Conservation (phyloP, 1,140 invertebrate species). For the Drosophila sucinea region DNA sequence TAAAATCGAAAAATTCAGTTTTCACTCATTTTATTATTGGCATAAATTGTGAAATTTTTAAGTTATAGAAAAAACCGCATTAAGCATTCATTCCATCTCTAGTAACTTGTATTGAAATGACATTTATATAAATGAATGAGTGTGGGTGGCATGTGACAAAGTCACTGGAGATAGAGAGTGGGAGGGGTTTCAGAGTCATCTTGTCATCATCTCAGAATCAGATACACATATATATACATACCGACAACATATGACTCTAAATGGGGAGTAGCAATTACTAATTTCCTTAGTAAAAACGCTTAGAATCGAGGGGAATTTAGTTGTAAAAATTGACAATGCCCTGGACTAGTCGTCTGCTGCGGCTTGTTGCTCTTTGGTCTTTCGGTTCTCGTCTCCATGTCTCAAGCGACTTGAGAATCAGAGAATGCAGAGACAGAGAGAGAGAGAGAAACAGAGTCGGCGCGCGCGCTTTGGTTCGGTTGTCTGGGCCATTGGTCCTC, state of each 20-base stretch:
- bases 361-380: conserved; percentile 9
- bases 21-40: too few species aligned
- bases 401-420: conserved; percentile 16
- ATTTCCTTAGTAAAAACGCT: conserved; percentile 73
- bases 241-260: conserved; percentile 59
- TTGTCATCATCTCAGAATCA: conserved; percentile 42
- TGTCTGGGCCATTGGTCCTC: conserved; percentile 20
- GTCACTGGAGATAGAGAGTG: conserved; percentile 31
- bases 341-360: background rate
- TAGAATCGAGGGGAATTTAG: conserved; percentile 73
- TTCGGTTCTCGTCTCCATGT: background rate
- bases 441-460: conserved; percentile 14
- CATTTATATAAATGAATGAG: conserved; percentile 1
- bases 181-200: conserved; percentile 30
- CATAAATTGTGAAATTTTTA: background rate
- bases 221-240: conserved; percentile 38
- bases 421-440: background rate
- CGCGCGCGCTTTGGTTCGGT: conserved; percentile 7
- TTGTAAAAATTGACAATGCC: conserved; percentile 72
- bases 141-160: background rate
- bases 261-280: conserved; percentile 78
- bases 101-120: background rate
- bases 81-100: background rate
- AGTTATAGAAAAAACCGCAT: background rate
- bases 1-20: too few species aligned